phyloP scores from a whole-genome alignment of 1,140 invertebrate genomes.

The Cydia amplana region DNA sequence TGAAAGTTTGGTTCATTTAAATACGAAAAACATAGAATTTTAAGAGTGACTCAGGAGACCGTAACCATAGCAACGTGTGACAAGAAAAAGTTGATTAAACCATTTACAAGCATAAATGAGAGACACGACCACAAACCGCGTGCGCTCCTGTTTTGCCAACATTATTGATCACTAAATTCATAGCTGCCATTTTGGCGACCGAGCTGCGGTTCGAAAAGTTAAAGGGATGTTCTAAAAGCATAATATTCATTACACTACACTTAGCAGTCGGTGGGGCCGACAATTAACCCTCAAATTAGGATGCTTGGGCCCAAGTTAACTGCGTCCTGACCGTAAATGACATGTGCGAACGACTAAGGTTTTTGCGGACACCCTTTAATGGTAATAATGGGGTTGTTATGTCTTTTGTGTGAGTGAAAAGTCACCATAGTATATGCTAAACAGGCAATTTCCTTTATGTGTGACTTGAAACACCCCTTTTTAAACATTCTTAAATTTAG shows the following conservation, averaged over 20 bases:
- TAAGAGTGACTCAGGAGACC: too few relatives aligned
- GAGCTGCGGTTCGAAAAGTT: constrained; percentile 36
- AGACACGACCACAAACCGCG: background rate
- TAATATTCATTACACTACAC: constrained; percentile 65
- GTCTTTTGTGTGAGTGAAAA: background rate
- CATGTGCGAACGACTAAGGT: constrained; percentile 41
- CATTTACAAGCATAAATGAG: constrained; percentile 2
- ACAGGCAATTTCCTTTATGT: background rate
- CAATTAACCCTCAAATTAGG: constrained; percentile 70
- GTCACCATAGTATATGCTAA: constrained; percentile 17
- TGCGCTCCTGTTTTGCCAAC: background rate
- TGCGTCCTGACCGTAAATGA: constrained; percentile 60
- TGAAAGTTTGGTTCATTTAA: too few relatives aligned
- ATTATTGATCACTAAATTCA: constrained; percentile 26
- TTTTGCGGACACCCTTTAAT: constrained; percentile 26
- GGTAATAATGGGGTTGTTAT: constrained; percentile 20
- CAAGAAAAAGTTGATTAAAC: too few relatives aligned
- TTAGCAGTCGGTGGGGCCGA: constrained; percentile 52
- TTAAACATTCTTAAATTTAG: too few relatives aligned
- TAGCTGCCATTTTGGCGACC: background rate
- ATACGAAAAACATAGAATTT: too few relatives aligned
- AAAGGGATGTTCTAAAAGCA: constrained; percentile 43
- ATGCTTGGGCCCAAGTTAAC: constrained; percentile 54
- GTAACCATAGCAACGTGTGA: too few relatives aligned
- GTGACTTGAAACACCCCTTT: background rate